Evolutionary conservation across 2,797 vertebrate species (phyloP).

Genomic region (Florisuga fusca): DNA sequence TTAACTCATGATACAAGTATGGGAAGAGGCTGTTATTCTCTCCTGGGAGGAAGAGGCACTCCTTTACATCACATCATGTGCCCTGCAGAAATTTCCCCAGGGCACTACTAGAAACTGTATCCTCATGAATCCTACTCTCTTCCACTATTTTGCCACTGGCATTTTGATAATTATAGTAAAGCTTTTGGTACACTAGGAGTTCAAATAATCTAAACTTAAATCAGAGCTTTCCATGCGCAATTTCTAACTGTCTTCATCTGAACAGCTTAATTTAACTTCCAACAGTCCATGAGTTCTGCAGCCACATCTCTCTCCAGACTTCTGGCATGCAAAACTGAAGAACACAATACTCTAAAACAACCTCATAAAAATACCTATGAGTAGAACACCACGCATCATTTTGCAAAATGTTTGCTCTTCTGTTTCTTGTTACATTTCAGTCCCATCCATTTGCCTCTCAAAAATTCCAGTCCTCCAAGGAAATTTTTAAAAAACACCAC

Average conservation of each 20-base stretch:
- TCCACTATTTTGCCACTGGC: neutral
- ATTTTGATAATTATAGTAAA: neutral
- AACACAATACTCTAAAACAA: neutral
- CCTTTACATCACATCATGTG: fast-evolving
- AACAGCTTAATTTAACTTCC: neutral
- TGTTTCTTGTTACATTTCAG: neutral
- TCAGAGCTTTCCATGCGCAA: neutral
- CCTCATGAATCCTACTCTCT: neutral
- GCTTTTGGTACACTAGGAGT: neutral
- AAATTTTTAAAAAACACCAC: neutral
- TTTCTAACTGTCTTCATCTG: neutral
- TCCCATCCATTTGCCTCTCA: neutral
- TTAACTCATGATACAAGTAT: neutral
- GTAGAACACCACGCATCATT: neutral
- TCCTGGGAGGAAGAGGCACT: neutral
- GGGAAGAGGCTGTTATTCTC: neutral
- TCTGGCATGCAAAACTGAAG: neutral
- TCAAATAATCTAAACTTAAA: slow-evolving; percentile 1
- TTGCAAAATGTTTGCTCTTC: neutral
- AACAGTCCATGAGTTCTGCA: neutral
- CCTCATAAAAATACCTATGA: neutral
- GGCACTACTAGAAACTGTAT: neutral
- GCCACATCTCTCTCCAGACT: neutral
- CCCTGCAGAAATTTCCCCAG: fast-evolving
- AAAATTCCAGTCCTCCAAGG: neutral